Base-by-base conservation (phyloP, 1,140 invertebrate genomes). In the Phocides pigmalion region DNA sequence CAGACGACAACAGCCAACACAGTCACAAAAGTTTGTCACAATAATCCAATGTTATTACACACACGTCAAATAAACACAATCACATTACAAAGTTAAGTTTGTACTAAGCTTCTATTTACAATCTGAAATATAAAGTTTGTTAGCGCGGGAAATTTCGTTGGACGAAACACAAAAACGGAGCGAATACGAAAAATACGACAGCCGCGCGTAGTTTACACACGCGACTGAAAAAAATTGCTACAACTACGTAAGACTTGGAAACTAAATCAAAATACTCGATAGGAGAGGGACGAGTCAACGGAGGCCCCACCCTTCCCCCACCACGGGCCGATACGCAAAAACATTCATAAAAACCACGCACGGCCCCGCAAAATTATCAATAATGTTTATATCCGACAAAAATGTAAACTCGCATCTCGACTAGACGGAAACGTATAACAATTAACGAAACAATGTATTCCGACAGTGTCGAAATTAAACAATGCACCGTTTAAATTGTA, bases 231-330 rank as follows among this genome's bases (percentile, higher is more conserved):
- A 32, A 90, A 90, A 89, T 84, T 84, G 81, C 84, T 76, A 86
- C 85, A 89, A 84, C 85, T 81, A 82, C 84, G 86, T 89, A 88
- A 88, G 84, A 84, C 75, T 89, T 71, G 79, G 84, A 89, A 89
- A 90, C 88, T 90, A 90, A 90, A 89, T 90, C 88, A 90, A 90
- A 90, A 90, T 90, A 90, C 84, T 79, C 79, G 84, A 84, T 87
- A 86, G 85, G 74, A 89, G 88, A 89, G 86, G 88, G 88, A 88
- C 88, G 88, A 86, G 80, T 84, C 88, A 77, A 46, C 72, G 20
- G 63, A 86, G 79, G 88, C 88, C 81, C 88, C 88, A 87, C 88
- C 88, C 82, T 86, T 76, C 81, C 83, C 88, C 88, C 87, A 82
- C 88, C 74, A 79, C 63, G 22, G 63, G 66, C 68, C 79, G 64